Percentiles rank a stretch among this genome's conserved stretches.
Conservation (phyloP, 1,140 invertebrate genomes). For the Papilio dardanus region DNA sequence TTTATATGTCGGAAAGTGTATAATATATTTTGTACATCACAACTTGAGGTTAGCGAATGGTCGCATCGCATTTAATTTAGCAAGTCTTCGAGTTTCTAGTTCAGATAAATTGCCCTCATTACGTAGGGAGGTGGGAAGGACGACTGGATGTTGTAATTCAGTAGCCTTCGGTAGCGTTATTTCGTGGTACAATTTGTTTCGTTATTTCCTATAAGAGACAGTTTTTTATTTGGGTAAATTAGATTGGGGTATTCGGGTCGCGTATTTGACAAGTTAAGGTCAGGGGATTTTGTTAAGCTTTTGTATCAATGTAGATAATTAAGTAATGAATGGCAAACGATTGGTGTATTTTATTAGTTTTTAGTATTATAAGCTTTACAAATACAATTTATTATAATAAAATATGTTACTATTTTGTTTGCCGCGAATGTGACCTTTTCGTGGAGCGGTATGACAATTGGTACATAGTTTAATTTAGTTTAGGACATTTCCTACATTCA, state of each 20-base stretch:
- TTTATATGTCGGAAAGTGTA: not conserved
- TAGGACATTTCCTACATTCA: too few species aligned
- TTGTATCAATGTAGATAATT: not conserved
- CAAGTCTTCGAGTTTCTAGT: slow-evolving; percentile 50
- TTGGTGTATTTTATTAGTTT: too few species aligned
- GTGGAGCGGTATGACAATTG: too few species aligned
- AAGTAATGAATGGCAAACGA: too few species aligned
- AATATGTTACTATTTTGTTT: too few species aligned
- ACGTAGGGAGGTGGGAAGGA: slow-evolving; percentile 44
- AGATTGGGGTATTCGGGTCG: not conserved
- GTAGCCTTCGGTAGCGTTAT: slow-evolving; percentile 27
- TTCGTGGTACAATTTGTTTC: slow-evolving; percentile 24
- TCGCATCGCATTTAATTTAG: slow-evolving; percentile 58
- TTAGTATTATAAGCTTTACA: too few species aligned
- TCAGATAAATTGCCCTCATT: slow-evolving; percentile 69
- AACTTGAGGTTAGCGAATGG: slow-evolving; percentile 47
- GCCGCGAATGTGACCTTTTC: too few species aligned
- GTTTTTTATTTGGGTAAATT: slow-evolving; percentile 26
- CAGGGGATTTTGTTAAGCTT: not conserved
- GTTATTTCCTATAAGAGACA: not conserved
- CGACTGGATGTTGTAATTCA: slow-evolving; percentile 20
- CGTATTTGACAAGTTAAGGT: slow-evolving; percentile 8
- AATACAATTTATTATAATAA: too few species aligned
- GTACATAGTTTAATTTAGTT: too few species aligned
- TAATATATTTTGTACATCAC: not conserved